These are phyloP conservation scores for Pachyseris speciosa DNA, from an alignment of 64 coral and sea anemone species.

Conservation along the genomic window DNA sequence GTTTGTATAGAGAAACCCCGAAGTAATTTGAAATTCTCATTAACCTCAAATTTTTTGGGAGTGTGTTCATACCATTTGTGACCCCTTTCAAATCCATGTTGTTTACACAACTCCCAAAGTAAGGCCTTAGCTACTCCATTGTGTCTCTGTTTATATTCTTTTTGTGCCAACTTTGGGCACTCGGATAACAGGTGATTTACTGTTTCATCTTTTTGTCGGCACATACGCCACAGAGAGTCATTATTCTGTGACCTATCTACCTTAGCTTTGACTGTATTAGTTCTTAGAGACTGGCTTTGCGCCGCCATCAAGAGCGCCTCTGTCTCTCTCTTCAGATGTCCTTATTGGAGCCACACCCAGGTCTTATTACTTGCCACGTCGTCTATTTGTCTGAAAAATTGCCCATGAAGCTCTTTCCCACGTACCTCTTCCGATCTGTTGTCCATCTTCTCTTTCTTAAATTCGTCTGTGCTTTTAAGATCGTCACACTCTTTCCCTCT, in stretches of 20 bases:
- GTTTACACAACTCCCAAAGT: neutral
- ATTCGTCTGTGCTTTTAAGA: neutral
- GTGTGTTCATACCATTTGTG: neutral
- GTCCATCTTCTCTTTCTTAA: neutral
- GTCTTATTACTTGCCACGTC: neutral
- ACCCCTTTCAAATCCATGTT: neutral
- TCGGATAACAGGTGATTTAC: neutral
- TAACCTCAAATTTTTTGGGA: neutral
- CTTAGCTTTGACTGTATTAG: constrained; percentile 14
- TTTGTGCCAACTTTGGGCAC: constrained; percentile 6
- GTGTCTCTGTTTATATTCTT: neutral
- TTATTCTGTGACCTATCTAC: constrained; percentile 16
- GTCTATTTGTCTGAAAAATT: neutral
- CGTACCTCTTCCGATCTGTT: neutral
- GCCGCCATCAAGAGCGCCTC: constrained; percentile 15
- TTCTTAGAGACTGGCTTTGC: constrained; percentile 31
- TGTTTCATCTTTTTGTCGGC: constrained; percentile 6
- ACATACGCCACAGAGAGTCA: constrained; percentile 3
- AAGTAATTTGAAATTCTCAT: neutral
- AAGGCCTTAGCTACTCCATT: neutral
- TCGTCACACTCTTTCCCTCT: neutral
- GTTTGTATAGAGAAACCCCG: neutral
- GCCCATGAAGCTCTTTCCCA: neutral
- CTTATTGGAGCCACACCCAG: neutral
- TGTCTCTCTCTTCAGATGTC: constrained; percentile 19